Conservation (phyloP, 2,888 invertebrate genomes). For the Seladonia tumulorum region DNA sequence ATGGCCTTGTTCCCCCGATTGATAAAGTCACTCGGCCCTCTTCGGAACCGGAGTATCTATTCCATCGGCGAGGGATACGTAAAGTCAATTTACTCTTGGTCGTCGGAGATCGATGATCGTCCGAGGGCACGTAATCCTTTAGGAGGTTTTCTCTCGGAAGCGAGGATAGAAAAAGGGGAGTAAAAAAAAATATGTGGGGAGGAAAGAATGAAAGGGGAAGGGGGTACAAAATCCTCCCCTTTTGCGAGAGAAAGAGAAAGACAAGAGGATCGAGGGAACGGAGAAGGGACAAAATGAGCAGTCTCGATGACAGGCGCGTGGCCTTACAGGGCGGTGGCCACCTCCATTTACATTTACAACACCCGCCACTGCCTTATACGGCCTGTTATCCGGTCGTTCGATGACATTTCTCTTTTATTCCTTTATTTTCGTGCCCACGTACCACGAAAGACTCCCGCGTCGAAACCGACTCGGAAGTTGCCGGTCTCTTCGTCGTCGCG, state of each 20-base stretch:
- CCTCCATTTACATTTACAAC: conserved; percentile 79
- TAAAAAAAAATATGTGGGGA: not conserved
- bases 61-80: conserved; percentile 16
- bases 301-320: conserved; percentile 77
- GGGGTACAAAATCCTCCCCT: not conserved
- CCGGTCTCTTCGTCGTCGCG: not conserved
- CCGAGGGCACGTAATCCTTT: conserved; percentile 52
- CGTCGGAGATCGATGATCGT: conserved; percentile 57
- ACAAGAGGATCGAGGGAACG: conserved; percentile 12
- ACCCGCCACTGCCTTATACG: conserved; percentile 75
- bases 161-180: not conserved
- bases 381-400: conserved; percentile 71
- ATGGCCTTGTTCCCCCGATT: conserved; percentile 50
- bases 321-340: conserved; percentile 76
- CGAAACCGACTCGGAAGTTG: conserved; percentile 46
- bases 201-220: conserved; percentile 48
- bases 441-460: conserved; percentile 25
- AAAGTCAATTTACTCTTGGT: conserved; percentile 50
- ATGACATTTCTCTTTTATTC: conserved; percentile 74
- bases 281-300: conserved; percentile 64
- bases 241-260: not conserved
- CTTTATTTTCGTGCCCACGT: conserved; percentile 56
- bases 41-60: conserved; percentile 49
- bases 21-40: conserved; percentile 42
- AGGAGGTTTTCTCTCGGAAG: conserved; percentile 51